Evolutionary conservation across 92 coral and sea anemone species (phyloP).

Genomic region (Actinernus sp.): DNA sequence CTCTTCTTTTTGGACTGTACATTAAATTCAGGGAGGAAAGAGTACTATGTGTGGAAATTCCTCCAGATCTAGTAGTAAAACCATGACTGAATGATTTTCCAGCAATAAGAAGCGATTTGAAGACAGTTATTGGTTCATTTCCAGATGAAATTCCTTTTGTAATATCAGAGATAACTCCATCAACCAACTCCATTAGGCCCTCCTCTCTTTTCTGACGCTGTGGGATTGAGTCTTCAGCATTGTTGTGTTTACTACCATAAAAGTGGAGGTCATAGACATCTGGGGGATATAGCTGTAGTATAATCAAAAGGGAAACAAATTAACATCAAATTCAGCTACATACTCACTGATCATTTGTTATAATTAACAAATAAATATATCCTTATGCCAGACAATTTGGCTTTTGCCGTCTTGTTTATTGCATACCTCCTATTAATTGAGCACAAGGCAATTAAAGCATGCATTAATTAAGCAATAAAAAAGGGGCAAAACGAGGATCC

Average conservation of each 20-base stretch:
- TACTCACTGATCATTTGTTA: neutral
- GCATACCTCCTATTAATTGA: too few relatives aligned
- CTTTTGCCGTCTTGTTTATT: neutral
- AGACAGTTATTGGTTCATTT: slow-evolving; percentile 64
- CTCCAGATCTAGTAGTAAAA: slow-evolving; percentile 85
- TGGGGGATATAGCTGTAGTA: slow-evolving; percentile 72
- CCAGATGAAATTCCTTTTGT: slow-evolving; percentile 29
- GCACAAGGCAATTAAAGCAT: too few relatives aligned
- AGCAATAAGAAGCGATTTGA: slow-evolving; percentile 58
- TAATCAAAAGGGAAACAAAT: neutral
- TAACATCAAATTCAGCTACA: neutral
- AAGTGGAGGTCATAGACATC: slow-evolving; percentile 57
- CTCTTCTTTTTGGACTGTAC: slow-evolving; percentile 78
- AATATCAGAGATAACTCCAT: slow-evolving; percentile 53
- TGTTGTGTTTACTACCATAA: slow-evolving; percentile 54
- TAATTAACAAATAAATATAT: too few relatives aligned
- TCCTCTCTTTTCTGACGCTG: slow-evolving; percentile 61
- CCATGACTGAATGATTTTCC: slow-evolving; percentile 67
- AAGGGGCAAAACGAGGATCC: too few relatives aligned
- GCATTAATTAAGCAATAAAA: too few relatives aligned
- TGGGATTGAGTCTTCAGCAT: slow-evolving; percentile 56
- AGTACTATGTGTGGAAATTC: slow-evolving; percentile 78
- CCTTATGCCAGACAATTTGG: neutral
- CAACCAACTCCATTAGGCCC: slow-evolving; percentile 45
- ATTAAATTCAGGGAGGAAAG: slow-evolving; percentile 78